Evolutionary conservation across 1,140 invertebrate genomes (phyloP).

Genomic region (Zeugodacus cucurbitae): DNA sequence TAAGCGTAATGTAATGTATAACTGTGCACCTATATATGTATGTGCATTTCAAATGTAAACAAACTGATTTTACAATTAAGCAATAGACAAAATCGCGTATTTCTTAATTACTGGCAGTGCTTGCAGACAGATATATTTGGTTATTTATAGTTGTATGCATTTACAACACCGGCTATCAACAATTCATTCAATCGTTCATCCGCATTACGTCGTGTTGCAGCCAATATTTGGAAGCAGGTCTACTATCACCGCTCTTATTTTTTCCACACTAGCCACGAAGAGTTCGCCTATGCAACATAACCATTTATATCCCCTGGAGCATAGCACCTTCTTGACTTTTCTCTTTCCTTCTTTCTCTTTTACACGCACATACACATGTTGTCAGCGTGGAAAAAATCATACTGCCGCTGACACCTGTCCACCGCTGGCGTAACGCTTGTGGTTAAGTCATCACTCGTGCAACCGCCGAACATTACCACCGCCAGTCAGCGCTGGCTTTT

Average conservation of each 20-base stretch:
- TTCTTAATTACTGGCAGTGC: neutral
- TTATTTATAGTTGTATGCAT: neutral
- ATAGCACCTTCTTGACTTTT: neutral
- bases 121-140: neutral
- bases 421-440: neutral
- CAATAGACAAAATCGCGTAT: neutral
- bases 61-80: neutral
- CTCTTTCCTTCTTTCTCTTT: slow-evolving; percentile 30
- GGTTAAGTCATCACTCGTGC: slow-evolving; percentile 5
- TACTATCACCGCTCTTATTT: neutral
- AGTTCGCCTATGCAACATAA: neutral
- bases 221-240: slow-evolving; percentile 1
- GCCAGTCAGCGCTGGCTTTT: slow-evolving; percentile 1
- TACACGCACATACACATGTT: neutral
- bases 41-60: neutral
- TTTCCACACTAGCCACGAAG: neutral
- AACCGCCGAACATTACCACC: neutral
- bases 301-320: neutral
- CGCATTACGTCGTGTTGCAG: neutral
- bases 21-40: neutral
- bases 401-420: neutral
- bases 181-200: neutral
- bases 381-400: neutral
- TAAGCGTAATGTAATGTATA: neutral
- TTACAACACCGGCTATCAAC: neutral